Conservation (phyloP, 2,797 vertebrate species). For the Lagorchestes hirsutus region DNA sequence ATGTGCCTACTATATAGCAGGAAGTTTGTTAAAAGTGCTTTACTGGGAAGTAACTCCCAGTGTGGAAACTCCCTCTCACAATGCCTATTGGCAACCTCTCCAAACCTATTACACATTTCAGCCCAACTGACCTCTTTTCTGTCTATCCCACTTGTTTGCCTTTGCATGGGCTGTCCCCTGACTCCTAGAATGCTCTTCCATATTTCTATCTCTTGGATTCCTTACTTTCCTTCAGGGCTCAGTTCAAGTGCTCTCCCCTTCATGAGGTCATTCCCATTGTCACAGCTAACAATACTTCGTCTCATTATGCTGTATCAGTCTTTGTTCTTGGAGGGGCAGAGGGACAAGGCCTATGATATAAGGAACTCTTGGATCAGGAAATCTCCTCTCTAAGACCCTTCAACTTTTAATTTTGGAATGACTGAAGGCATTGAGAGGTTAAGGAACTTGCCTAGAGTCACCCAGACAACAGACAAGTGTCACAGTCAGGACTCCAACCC, state of each 20-base stretch:
- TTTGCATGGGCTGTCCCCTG: not conserved
- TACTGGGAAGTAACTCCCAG: not conserved
- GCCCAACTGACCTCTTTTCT: not conserved
- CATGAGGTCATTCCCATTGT: too few relatives aligned
- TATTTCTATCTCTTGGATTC: not conserved
- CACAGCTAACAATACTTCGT: too few relatives aligned
- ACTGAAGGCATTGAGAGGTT: not conserved
- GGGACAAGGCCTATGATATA: not conserved
- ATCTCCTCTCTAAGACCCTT: not conserved
- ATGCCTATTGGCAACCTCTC: too few relatives aligned
- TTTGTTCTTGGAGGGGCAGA: too few relatives aligned
- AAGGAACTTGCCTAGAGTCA: not conserved
- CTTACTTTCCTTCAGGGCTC: too few relatives aligned
- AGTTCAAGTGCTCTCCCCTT: too few relatives aligned
- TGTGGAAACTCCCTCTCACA: not conserved
- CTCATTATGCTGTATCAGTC: too few relatives aligned
- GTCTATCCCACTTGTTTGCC: not conserved
- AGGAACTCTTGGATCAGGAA: not conserved
- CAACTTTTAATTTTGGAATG: not conserved
- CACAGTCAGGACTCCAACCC: slow-evolving; percentile 1
- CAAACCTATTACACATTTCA: not conserved
- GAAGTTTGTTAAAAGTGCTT: not conserved
- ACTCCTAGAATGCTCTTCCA: not conserved
- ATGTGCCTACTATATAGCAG: not conserved
- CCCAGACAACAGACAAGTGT: not conserved